phyloP scores from a whole-genome alignment of 2,113 vertebrate genomes.

The Vidua chalybeata region DNA sequence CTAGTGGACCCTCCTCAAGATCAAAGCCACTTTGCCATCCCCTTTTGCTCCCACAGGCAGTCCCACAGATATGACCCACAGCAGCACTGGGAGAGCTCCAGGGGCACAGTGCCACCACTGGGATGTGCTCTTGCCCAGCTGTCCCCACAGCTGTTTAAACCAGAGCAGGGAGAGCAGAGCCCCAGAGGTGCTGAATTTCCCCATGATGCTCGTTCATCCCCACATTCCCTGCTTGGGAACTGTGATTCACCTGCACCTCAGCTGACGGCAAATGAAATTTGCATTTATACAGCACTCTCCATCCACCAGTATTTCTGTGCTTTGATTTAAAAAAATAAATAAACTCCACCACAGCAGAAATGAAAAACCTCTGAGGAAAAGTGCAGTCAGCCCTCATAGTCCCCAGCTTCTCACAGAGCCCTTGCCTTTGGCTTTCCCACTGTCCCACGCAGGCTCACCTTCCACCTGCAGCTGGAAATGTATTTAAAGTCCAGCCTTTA shows the following conservation, averaged over 20 bases:
- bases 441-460: neutral
- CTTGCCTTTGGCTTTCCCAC: neutral
- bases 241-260: neutral
- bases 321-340: neutral
- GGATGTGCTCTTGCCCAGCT: neutral
- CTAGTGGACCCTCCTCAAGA: neutral
- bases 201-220: rapidly evolving
- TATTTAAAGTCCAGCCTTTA: neutral
- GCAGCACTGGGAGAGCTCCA: neutral
- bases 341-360: neutral
- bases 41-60: neutral
- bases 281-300: neutral
- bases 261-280: neutral
- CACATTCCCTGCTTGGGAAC: rapidly evolving
- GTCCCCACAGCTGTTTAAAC: rapidly evolving
- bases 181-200: neutral
- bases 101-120: rapidly evolving
- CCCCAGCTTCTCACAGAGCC: neutral
- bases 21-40: neutral
- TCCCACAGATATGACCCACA: rapidly evolving
- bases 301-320: neutral
- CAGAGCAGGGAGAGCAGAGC: neutral
- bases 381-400: neutral
- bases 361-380: neutral
- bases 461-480: neutral